phyloP scores from a whole-genome alignment of 2,888 invertebrate genomes.

The Cactoblastis cactorum region DNA sequence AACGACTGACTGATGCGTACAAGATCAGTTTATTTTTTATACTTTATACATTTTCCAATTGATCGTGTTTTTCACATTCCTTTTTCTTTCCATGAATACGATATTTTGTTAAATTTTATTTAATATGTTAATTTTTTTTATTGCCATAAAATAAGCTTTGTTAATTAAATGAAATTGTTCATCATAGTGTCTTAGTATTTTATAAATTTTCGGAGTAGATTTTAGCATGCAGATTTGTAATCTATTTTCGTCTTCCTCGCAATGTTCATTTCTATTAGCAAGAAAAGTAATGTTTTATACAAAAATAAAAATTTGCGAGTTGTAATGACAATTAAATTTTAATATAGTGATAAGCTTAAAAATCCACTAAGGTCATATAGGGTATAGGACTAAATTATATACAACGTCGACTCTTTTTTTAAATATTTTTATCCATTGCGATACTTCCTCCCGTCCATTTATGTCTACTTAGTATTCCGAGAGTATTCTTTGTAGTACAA shows the following conservation, averaged over 20 bases:
- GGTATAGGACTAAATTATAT: neutral
- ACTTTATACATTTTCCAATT: constrained; percentile 2
- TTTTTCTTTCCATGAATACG: constrained; percentile 6
- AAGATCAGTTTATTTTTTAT: constrained; percentile 2
- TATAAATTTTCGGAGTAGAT: neutral
- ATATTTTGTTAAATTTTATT: constrained; percentile 15
- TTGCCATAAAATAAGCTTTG: constrained; percentile 15
- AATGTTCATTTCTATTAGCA: neutral
- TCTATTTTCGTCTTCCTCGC: neutral
- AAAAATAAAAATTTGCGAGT: too few species aligned
- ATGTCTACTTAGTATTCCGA: neutral
- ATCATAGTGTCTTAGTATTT: neutral
- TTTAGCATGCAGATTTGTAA: neutral
- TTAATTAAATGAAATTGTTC: constrained; percentile 10
- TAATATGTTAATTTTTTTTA: constrained; percentile 13
- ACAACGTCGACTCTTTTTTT: constrained; percentile 2
- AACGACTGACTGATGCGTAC: neutral
- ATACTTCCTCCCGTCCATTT: constrained; percentile 6
- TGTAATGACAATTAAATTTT: neutral
- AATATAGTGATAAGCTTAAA: neutral
- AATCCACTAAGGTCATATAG: neutral
- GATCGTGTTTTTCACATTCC: constrained; percentile 6
- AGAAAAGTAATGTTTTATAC: too few species aligned
- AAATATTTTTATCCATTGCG: neutral
- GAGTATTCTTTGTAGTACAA: neutral